phyloP scores from a whole-genome alignment of 2,113 vertebrate genomes.

The Scartelaos histophorus region DNA sequence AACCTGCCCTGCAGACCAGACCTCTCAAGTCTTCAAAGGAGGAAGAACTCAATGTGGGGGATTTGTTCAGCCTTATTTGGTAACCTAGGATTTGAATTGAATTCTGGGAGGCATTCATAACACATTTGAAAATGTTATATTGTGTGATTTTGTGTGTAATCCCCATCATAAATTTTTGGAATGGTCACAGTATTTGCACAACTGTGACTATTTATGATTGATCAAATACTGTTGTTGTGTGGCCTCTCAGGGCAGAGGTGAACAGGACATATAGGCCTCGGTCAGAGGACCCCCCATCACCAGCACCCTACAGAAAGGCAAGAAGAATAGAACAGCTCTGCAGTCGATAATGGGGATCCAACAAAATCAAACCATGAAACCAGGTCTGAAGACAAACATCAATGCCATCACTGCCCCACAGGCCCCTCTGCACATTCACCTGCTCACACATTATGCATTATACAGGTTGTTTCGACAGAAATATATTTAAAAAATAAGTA shows the following conservation, averaged over 20 bases:
- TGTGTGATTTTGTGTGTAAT: conserved; percentile 83
- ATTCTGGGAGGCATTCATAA: conserved; percentile 81
- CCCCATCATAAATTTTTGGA: conserved; percentile 80
- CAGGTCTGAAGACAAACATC: too few relatives aligned
- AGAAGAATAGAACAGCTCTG: not conserved
- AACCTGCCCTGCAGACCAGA: conserved; percentile 82
- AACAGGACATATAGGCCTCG: conserved; percentile 14
- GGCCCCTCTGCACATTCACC: too few relatives aligned
- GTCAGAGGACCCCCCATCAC: conserved; percentile 11
- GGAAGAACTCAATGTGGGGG: conserved; percentile 77
- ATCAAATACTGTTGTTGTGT: conserved; percentile 74
- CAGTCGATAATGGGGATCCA: too few relatives aligned
- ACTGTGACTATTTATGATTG: conserved; percentile 77
- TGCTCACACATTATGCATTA: too few relatives aligned
- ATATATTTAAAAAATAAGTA: not conserved
- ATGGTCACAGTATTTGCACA: conserved; percentile 72
- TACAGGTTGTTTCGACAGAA: not conserved
- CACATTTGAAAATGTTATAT: conserved; percentile 82
- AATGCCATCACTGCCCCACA: too few relatives aligned
- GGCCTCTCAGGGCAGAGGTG: conserved; percentile 64
- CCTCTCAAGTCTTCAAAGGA: conserved; percentile 81
- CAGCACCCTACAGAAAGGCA: conserved; percentile 4
- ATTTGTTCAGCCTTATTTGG: conserved; percentile 85
- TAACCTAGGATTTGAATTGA: conserved; percentile 84
- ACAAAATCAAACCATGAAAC: too few relatives aligned